phyloP scores from a whole-genome alignment of 2,113 vertebrate species.

The Seriola aureovittata region DNA sequence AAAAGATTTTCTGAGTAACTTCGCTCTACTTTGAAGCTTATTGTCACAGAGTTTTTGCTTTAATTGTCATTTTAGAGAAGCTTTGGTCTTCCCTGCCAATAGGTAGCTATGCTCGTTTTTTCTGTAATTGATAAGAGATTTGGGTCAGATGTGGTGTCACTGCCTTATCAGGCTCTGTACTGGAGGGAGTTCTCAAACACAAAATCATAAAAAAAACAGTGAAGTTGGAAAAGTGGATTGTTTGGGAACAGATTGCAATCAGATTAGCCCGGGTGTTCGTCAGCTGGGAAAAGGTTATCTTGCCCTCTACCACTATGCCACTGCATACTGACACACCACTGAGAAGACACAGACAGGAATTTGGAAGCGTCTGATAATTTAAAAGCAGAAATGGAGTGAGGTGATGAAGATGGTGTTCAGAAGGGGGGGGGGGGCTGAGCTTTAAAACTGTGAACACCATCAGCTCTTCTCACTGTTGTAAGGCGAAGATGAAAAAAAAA shows the following conservation, averaged over 20 bases:
- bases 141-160: slow-evolving; percentile 19
- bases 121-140: neutral
- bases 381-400: neutral
- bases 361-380: neutral
- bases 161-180: neutral
- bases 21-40: neutral
- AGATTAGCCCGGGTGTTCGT: neutral
- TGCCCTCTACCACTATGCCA: neutral
- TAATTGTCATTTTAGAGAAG: neutral
- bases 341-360: neutral
- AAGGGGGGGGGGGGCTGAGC: neutral
- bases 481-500: neutral
- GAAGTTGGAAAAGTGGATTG: neutral
- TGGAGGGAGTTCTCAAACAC: slow-evolving; percentile 8
- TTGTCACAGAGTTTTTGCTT: neutral
- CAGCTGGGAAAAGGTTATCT: slow-evolving; percentile 19
- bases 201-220: neutral
- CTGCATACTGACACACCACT: slow-evolving; percentile 1
- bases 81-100: neutral
- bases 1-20: neutral
- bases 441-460: neutral
- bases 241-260: slow-evolving; percentile 2
- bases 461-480: neutral
- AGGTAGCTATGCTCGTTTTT: neutral
- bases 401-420: neutral